phyloP scores from a whole-genome alignment of 2,113 vertebrate species.

The Oreochromis aureus region DNA sequence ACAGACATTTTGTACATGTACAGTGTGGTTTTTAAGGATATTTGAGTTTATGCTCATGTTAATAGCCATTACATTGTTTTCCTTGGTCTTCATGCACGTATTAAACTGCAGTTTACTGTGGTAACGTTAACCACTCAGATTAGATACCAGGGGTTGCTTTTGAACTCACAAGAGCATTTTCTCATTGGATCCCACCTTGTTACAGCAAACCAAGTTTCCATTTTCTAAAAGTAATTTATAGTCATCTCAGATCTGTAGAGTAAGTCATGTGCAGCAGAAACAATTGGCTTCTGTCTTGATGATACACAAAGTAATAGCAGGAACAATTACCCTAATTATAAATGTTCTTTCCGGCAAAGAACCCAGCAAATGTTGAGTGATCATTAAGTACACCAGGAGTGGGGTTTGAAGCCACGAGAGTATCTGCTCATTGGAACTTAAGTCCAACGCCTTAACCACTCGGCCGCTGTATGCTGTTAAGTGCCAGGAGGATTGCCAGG shows the following conservation, averaged over 20 bases:
- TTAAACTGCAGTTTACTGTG: background rate
- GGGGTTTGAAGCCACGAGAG: background rate
- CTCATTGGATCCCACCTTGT: background rate
- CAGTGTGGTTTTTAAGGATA: background rate
- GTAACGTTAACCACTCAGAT: background rate
- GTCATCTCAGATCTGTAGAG: background rate
- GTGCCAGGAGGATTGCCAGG: too few relatives aligned
- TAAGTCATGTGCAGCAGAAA: background rate
- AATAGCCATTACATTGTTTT: background rate
- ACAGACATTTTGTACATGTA: background rate
- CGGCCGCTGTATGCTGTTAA: background rate
- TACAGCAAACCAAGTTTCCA: background rate
- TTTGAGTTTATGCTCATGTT: background rate
- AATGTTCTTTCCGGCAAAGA: background rate
- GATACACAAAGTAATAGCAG: background rate
- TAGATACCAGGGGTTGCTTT: background rate
- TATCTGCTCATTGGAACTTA: background rate
- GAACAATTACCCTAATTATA: background rate
- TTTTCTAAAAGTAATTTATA: background rate
- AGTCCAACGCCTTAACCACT: background rate
- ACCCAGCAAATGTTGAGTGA: fast-evolving
- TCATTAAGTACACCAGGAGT: background rate
- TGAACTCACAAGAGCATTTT: background rate
- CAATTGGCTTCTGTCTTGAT: background rate
- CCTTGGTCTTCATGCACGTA: fast-evolving